phyloP scores from a whole-genome alignment of 92 coral and sea anemone genomes.

The Epizoanthus ramosus region DNA sequence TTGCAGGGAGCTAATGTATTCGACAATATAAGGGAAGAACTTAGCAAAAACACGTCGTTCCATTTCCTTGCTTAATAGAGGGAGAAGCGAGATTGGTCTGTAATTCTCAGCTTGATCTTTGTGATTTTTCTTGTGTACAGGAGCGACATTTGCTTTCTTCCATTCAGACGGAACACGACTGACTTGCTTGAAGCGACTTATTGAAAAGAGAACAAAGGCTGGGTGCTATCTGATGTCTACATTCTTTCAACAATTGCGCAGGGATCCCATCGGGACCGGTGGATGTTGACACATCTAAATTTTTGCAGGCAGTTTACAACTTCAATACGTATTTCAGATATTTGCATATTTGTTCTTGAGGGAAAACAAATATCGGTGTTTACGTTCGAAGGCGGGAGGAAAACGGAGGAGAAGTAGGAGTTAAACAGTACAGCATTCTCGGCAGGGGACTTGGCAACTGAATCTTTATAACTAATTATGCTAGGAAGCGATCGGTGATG shows the following conservation, averaged over 20 bases:
- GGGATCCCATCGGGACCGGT: slow-evolving; percentile 60
- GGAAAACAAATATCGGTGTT: too few relatives aligned
- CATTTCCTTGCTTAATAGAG: slow-evolving; percentile 31
- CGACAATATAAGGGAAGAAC: not conserved
- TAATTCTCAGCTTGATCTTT: slow-evolving; percentile 48
- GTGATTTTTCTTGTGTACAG: slow-evolving; percentile 39
- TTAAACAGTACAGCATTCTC: not conserved
- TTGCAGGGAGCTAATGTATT: not conserved
- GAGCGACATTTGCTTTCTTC: slow-evolving; percentile 42
- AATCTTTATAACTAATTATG: not conserved
- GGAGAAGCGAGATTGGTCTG: slow-evolving; percentile 37
- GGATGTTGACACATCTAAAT: slow-evolving; percentile 39
- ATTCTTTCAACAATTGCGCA: slow-evolving; percentile 42
- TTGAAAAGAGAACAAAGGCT: slow-evolving; percentile 46
- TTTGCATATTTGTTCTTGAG: too few relatives aligned
- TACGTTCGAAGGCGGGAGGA: not conserved
- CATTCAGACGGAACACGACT: not conserved
- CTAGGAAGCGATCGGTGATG: slow-evolving; percentile 11
- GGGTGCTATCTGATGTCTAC: slow-evolving; percentile 49
- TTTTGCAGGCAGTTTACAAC: not conserved
- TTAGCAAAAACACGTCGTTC: slow-evolving; percentile 20
- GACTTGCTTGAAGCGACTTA: not conserved
- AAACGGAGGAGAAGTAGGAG: not conserved
- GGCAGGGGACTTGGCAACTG: not conserved
- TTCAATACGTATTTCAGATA: too few relatives aligned